Conservation (phyloP, 2,888 invertebrate genomes). For the Zaprionus lineosus region DNA sequence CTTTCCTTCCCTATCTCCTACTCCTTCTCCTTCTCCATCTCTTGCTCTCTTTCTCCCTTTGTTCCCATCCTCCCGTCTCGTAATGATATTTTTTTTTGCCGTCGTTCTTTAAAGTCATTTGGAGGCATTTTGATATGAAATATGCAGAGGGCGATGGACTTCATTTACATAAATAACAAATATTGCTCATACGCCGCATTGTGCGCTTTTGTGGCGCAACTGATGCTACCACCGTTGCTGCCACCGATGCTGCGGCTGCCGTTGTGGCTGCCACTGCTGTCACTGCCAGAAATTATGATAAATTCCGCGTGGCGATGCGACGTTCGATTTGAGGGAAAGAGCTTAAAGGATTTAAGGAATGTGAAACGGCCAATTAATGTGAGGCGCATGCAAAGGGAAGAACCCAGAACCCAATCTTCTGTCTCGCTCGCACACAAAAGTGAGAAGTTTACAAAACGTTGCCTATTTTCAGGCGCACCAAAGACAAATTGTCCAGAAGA, state of each 20-base stretch:
- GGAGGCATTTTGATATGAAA: slow-evolving; percentile 27
- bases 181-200: slow-evolving; percentile 75
- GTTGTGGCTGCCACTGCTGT: slow-evolving; percentile 48
- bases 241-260: slow-evolving; percentile 24
- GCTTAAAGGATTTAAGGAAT: too few species aligned
- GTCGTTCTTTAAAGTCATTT: slow-evolving; percentile 27
- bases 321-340: too few species aligned
- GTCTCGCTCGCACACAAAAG: neutral
- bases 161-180: slow-evolving; percentile 75
- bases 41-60: too few species aligned
- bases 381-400: slow-evolving; percentile 1
- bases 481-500: slow-evolving; percentile 72
- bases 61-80: too few species aligned
- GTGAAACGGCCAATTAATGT: slow-evolving; percentile 6
- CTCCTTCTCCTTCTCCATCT: too few species aligned
- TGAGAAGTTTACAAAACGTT: slow-evolving; percentile 64
- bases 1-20: too few species aligned
- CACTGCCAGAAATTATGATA: slow-evolving; percentile 69
- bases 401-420: too few species aligned
- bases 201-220: slow-evolving; percentile 38
- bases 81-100: too few species aligned
- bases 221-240: slow-evolving; percentile 17
- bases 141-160: slow-evolving; percentile 45
- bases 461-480: slow-evolving; percentile 65
- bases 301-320: slow-evolving; percentile 54